Percentiles rank a stretch among this genome's conserved stretches.
Conservation (phyloP, 2,888 invertebrate species). For the Rhingia rostrata region DNA sequence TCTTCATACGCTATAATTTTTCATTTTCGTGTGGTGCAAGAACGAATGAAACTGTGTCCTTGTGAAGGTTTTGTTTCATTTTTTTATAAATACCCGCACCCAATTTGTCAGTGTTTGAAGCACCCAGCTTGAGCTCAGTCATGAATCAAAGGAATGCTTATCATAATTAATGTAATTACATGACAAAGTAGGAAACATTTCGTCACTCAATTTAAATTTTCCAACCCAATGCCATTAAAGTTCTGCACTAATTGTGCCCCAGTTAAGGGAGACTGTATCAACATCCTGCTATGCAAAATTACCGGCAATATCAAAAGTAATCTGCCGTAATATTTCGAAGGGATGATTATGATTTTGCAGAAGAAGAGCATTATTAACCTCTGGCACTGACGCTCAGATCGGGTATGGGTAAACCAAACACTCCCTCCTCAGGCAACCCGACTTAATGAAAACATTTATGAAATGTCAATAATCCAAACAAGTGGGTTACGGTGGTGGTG, state of each 20-base stretch:
- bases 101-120: too few species aligned
- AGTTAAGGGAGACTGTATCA: neutral
- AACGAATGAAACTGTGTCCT: neutral
- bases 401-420: neutral
- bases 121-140: too few species aligned
- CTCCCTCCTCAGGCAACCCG: slow-evolving; percentile 5
- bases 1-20: neutral
- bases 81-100: too few species aligned
- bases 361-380: neutral
- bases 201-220: slow-evolving; percentile 36
- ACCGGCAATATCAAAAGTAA: slow-evolving; percentile 38
- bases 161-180: slow-evolving; percentile 31
- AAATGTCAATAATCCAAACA: slow-evolving; percentile 38
- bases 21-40: slow-evolving; percentile 3
- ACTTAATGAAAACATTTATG: slow-evolving; percentile 34
- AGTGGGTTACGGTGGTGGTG: neutral
- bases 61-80: neutral
- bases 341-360: neutral
- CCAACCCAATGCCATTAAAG: slow-evolving; percentile 32
- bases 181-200: slow-evolving; percentile 11
- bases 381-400: neutral
- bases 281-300: neutral
- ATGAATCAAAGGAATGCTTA: neutral
- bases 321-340: slow-evolving; percentile 11
- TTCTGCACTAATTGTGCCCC: slow-evolving; percentile 44